Evolutionary conservation across 2,888 invertebrate genomes (phyloP), one percentile per base, ranked within the genome.

Genomic region (Macrosoma leucophasiata): DNA sequence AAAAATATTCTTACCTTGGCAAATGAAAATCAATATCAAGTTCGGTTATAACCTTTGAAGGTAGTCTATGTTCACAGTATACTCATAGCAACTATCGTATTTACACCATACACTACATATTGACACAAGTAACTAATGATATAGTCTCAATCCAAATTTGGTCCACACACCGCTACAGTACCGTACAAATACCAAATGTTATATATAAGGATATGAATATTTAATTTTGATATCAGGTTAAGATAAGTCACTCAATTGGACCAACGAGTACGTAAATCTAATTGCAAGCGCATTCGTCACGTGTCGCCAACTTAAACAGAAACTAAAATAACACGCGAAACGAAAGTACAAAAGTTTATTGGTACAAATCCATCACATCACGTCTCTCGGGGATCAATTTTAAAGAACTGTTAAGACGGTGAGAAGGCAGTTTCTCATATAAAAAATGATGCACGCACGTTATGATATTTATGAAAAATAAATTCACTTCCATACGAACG

Each of bases 231-330:
- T 77, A 77, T 76, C 41, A 52, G 48, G 50, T 39, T 60, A 46
- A 55, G 47, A 55, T 61, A 81, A 79, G 77, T 79, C 81, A 75
- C 74, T 66, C 43, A 11, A 46, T 76, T 81, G 81, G 79, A 69
- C 81, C 79, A 39, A 68, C 41, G 52, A 62, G 63, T 61, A n/a
- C n/a, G n/a, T n/a, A n/a, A n/a, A n/a, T n/a, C n/a, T n/a, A n/a
- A n/a, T n/a, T n/a, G n/a, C n/a, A n/a, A n/a, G n/a, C n/a, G n/a
- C n/a, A n/a, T n/a, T n/a, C n/a, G n/a, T n/a, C n/a, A n/a, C n/a
- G n/a, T n/a, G n/a, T n/a, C n/a, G n/a, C n/a, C n/a, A n/a, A 36
- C 29, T 19, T 13, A 17, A 33, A 29, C 13, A 40, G 29, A 28
- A 38, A 32, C 20, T 55, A 48, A 48, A 47, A 53, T 50, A 38